phyloP scores from a whole-genome alignment of 2,888 invertebrate species.

The Pyrgus malvae region DNA sequence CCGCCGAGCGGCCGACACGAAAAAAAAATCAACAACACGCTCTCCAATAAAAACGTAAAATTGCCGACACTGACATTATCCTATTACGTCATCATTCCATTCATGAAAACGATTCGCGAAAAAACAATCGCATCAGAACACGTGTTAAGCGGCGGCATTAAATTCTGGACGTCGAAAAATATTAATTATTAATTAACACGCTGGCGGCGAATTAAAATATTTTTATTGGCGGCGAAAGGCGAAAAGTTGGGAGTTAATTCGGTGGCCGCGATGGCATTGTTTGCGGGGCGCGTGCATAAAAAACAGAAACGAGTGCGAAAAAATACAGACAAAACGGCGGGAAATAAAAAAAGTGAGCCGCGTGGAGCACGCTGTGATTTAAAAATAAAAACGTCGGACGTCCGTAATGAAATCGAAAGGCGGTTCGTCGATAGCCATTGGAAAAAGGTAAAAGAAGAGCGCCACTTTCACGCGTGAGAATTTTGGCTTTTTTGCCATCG shows the following conservation, averaged over 20 bases:
- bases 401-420: conserved; percentile 82
- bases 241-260: conserved; percentile 78
- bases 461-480: conserved; percentile 80
- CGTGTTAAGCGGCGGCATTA: conserved; percentile 76
- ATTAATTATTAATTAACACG: conserved; percentile 80
- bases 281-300: conserved; percentile 76
- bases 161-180: conserved; percentile 73
- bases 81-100: conserved; percentile 81
- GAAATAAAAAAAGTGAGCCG: conserved; percentile 63
- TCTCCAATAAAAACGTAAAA: conserved; percentile 79
- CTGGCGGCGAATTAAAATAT: conserved; percentile 75
- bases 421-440: conserved; percentile 79
- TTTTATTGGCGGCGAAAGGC: conserved; percentile 78
- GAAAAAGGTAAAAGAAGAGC: conserved; percentile 76
- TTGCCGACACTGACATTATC: conserved; percentile 77
- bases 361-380: conserved; percentile 75
- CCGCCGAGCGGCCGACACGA: conserved; percentile 61
- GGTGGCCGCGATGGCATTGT: conserved; percentile 77
- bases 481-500: conserved; percentile 70
- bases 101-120: conserved; percentile 75
- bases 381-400: conserved; percentile 78
- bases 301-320: conserved; percentile 69
- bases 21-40: conserved; percentile 72
- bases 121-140: conserved; percentile 71
- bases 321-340: conserved; percentile 65